A percentile compares a stretch with the other conserved stretches of the same genome.
Evolutionary conservation across 2,113 vertebrate species (phyloP).

Genomic region (Plectropomus leopardus): DNA sequence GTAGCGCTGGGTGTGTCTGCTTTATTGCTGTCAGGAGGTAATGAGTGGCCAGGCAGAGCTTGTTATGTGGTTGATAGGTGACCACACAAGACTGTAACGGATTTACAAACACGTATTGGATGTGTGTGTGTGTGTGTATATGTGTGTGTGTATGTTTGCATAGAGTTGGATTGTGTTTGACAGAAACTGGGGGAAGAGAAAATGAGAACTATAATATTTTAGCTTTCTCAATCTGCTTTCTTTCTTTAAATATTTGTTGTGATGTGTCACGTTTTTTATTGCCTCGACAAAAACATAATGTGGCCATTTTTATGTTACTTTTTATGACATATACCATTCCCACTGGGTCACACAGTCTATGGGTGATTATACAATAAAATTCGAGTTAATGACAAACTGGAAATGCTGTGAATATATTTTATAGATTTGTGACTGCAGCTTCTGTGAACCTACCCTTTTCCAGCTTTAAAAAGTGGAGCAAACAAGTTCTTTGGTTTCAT

Average conservation of each 20-base stretch:
- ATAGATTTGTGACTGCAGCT: neutral
- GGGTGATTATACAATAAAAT: slow-evolving; percentile 6
- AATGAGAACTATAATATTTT: neutral
- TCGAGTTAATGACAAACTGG: slow-evolving; percentile 66
- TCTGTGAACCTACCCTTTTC: neutral
- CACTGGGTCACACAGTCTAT: slow-evolving; percentile 13
- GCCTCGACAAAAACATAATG: neutral
- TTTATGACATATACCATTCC: neutral
- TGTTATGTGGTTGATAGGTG: slow-evolving; percentile 72
- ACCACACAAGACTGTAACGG: slow-evolving; percentile 45
- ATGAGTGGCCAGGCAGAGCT: slow-evolving; percentile 71
- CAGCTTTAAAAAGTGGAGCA: neutral
- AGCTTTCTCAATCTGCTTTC: neutral
- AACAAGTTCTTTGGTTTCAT: neutral
- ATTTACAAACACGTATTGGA: slow-evolving; percentile 35
- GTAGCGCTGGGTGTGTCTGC: slow-evolving; percentile 61
- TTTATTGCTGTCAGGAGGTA: slow-evolving; percentile 78
- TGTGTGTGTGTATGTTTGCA: slow-evolving; percentile 4
- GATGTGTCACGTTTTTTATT: slow-evolving; percentile 8
- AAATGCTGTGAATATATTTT: slow-evolving; percentile 19
- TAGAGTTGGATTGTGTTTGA: neutral
- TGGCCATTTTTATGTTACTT: slow-evolving; percentile 10
- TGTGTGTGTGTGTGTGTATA: neutral
- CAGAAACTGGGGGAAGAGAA: neutral
- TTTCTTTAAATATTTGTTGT: neutral